phyloP scores from a whole-genome alignment of 2,797 vertebrate genomes.

The Microctenopoma steveboyesi region DNA sequence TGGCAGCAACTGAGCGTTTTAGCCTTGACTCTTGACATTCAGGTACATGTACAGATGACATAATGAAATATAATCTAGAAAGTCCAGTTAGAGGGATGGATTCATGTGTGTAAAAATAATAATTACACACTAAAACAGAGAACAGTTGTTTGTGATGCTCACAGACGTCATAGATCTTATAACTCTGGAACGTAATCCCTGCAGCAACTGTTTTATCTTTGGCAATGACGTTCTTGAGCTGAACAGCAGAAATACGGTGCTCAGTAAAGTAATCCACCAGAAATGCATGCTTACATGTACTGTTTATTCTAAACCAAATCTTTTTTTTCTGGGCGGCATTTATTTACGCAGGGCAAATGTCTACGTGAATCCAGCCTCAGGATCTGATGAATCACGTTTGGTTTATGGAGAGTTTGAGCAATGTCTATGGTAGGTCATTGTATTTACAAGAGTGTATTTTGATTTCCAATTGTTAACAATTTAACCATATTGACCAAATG shows the following conservation, averaged over 20 bases:
- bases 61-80: no score
- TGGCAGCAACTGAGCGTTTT: constrained; percentile 32
- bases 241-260: no score
- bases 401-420: constrained; percentile 38
- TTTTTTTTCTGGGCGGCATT: not conserved
- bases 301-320: no score
- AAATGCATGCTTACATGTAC: not conserved
- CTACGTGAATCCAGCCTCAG: no score
- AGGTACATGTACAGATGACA: no score
- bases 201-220: not conserved
- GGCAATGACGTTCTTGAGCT: not conserved
- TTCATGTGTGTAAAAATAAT: not conserved
- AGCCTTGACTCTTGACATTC: not conserved
- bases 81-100: no score
- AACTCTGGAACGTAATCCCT: not conserved
- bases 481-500: not conserved
- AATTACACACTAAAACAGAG: not conserved
- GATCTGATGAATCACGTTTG: constrained; percentile 21
- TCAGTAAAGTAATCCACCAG: not conserved
- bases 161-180: not conserved
- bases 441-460: not conserved
- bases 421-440: not conserved
- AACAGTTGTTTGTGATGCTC: not conserved
- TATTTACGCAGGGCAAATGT: not conserved
- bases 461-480: no score